A percentile compares a stretch with the other conserved stretches of the same genome.
These are phyloP conservation scores for Schizotus pectinicornis DNA, from an alignment of 2,888 invertebrate genomes.

Conservation along the genomic window DNA sequence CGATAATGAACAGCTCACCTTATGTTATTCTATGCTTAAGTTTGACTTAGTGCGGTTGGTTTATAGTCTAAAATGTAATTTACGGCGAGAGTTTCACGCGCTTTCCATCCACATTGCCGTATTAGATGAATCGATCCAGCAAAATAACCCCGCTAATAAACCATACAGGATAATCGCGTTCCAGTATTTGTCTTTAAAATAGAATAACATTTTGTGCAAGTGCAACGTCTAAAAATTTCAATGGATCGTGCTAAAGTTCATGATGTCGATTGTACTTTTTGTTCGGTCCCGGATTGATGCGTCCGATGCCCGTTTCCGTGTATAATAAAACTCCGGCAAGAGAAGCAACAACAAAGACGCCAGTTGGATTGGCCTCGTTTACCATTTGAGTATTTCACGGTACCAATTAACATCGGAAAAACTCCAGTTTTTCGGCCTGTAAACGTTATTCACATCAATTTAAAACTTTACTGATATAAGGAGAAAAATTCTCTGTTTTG, in stretches of 20 bases:
- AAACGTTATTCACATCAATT: conserved; percentile 8
- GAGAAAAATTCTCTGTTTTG: no score
- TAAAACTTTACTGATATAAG: conserved; percentile 8
- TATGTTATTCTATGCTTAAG: conserved; percentile 40
- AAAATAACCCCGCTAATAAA: not conserved
- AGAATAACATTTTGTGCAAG: not conserved
- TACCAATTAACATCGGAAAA: conserved; percentile 20
- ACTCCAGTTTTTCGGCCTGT: conserved; percentile 10
- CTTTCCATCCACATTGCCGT: conserved; percentile 29
- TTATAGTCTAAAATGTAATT: conserved; percentile 38
- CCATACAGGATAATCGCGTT: no score
- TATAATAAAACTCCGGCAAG: not conserved
- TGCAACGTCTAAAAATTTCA: not conserved
- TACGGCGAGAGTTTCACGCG: conserved; percentile 35
- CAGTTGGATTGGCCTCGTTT: conserved; percentile 15
- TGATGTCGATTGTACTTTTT: conserved; percentile 1
- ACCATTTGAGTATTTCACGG: conserved; percentile 1
- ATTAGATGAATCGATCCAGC: conserved; percentile 17
- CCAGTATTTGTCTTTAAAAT: no score
- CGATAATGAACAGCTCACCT: conserved; percentile 49
- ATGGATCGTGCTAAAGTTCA: conserved; percentile 2
- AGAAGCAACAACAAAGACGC: conserved; percentile 5
- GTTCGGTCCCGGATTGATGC: not conserved
- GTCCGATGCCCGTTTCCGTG: not conserved
- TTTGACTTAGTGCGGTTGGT: conserved; percentile 41